Percentiles rank a stretch among this genome's conserved stretches.
Evolutionary conservation across 2,113 vertebrate species (phyloP).

Genomic region (Picathartes gymnocephalus): DNA sequence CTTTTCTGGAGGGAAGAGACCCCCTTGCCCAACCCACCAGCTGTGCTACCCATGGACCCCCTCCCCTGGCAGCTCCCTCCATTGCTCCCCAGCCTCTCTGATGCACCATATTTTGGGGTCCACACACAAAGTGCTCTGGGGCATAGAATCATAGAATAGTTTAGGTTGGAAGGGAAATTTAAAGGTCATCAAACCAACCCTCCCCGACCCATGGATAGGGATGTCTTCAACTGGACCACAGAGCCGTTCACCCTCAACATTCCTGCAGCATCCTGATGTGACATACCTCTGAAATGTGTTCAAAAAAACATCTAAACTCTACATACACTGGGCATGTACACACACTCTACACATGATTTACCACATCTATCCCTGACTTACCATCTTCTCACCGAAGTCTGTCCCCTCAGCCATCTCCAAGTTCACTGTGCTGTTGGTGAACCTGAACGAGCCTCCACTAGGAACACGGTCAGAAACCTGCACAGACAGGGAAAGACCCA

Average conservation of each 20-base stretch:
- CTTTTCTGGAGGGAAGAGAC: background rate
- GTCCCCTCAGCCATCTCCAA: slow-evolving; percentile 33
- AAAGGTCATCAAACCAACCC: background rate
- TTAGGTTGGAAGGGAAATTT: background rate
- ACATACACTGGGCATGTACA: background rate
- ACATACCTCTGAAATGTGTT: rapidly evolving
- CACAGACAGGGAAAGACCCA: background rate
- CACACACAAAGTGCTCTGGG: rapidly evolving
- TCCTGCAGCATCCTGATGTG: background rate
- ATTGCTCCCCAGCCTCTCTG: background rate
- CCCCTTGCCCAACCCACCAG: background rate
- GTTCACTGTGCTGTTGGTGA: background rate
- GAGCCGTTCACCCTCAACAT: background rate
- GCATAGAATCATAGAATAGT: background rate
- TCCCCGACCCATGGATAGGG: background rate
- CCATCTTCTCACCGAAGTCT: slow-evolving; percentile 75
- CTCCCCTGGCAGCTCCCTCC: background rate
- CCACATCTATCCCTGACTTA: background rate
- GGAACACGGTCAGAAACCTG: slow-evolving; percentile 17
- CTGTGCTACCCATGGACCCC: rapidly evolving
- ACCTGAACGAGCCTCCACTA: background rate
- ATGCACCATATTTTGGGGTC: background rate
- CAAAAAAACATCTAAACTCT: background rate
- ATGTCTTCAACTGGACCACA: background rate
- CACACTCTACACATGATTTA: rapidly evolving